Conservation (phyloP, 2,888 invertebrate species). For the Muscina levida region DNA sequence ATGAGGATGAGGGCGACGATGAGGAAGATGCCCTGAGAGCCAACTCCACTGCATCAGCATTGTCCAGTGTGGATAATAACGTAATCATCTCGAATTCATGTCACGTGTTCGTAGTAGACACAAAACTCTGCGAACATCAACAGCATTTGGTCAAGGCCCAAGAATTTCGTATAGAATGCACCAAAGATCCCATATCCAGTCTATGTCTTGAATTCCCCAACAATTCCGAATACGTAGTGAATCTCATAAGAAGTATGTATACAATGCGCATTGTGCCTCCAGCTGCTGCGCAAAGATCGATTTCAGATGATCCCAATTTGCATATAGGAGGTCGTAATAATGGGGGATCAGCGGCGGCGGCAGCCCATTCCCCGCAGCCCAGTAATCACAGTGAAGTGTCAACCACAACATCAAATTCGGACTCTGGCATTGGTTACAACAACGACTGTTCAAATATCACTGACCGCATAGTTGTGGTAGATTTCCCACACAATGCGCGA, state of each 20-base stretch:
- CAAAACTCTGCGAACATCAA: slow-evolving; percentile 90
- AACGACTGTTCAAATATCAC: slow-evolving; percentile 92
- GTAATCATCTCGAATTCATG: slow-evolving; percentile 90
- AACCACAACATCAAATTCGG: slow-evolving; percentile 94
- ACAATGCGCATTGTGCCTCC: slow-evolving; percentile 82
- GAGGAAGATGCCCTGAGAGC: slow-evolving; percentile 10
- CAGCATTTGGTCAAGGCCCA: slow-evolving; percentile 90
- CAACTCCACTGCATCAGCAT: slow-evolving; percentile 34
- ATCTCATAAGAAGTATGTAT: slow-evolving; percentile 87
- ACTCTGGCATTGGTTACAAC: slow-evolving; percentile 96
- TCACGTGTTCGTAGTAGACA: slow-evolving; percentile 96
- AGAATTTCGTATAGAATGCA: slow-evolving; percentile 92
- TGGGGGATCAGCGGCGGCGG: slow-evolving; percentile 69
- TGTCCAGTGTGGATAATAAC: slow-evolving; percentile 67
- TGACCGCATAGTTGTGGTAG: slow-evolving; percentile 89
- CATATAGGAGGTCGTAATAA: slow-evolving; percentile 68
- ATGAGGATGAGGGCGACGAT: slow-evolving; percentile 69
- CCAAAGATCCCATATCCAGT: slow-evolving; percentile 87
- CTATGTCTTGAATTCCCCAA: slow-evolving; percentile 94
- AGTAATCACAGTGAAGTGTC: slow-evolving; percentile 90
- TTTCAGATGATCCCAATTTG: slow-evolving; percentile 70
- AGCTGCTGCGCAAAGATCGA: slow-evolving; percentile 70
- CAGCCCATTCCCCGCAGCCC: slow-evolving; percentile 90
- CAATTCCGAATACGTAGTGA: slow-evolving; percentile 89
- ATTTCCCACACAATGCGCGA: slow-evolving; percentile 81